These are phyloP conservation scores for Anoplius nigerrimus DNA, from an alignment of 2,888 invertebrate genomes.

Conservation along the genomic window DNA sequence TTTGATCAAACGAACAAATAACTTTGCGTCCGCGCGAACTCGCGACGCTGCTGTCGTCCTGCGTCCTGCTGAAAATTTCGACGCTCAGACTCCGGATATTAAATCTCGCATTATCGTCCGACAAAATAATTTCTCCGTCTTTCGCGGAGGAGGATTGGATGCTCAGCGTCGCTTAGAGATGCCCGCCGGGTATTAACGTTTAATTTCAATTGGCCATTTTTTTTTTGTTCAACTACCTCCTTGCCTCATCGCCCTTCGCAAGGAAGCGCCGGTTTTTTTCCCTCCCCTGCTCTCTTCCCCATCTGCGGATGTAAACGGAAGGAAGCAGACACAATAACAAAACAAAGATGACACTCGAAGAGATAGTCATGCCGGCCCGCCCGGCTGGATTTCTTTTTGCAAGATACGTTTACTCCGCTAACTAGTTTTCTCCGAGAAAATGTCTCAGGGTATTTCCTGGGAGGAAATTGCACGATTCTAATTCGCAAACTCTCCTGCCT, in stretches of 20 bases:
- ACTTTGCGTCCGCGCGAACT: no score
- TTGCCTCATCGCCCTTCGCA: background rate
- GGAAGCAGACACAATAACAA: background rate
- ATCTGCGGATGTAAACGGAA: background rate
- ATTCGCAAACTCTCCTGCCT: constrained; percentile 30
- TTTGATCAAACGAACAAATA: background rate
- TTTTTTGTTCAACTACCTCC: no score
- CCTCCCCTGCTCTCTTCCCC: no score
- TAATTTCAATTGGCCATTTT: background rate
- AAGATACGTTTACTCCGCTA: constrained; percentile 21
- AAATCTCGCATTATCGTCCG: no score
- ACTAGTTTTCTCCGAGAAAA: constrained; percentile 27
- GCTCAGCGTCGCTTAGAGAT: no score
- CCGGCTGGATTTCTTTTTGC: constrained; percentile 12
- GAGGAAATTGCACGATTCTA: constrained; percentile 45
- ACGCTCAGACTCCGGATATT: no score
- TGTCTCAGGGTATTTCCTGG: constrained; percentile 34
- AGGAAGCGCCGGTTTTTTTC: background rate
- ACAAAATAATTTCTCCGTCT: no score
- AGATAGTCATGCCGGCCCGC: background rate
- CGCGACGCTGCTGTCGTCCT: no score
- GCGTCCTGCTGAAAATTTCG: no score
- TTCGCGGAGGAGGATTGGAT: no score
- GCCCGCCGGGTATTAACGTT: no score
- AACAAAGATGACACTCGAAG: constrained; percentile 2